A percentile compares a stretch with the other conserved stretches of the same genome.
These are phyloP conservation scores for Vanessa cardui DNA, from an alignment of 2,888 invertebrate species.

Conservation along the genomic window DNA sequence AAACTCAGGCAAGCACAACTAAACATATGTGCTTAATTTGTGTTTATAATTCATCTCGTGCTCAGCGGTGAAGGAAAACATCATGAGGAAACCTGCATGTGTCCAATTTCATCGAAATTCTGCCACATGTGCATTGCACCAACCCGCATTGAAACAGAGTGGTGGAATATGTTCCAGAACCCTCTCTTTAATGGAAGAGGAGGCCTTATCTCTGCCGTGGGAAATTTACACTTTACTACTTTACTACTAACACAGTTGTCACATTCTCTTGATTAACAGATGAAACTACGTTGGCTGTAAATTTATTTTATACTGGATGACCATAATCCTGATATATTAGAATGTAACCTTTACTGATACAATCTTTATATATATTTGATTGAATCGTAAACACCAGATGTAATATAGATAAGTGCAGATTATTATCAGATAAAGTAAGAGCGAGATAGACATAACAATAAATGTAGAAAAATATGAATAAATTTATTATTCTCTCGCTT, in stretches of 20 bases:
- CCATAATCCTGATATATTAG: conserved; percentile 5
- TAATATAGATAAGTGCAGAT: conserved; percentile 7
- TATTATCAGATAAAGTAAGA: neutral
- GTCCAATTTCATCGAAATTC: too few species aligned
- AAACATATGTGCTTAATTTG: too few species aligned
- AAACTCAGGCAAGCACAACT: too few species aligned
- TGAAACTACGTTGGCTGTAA: neutral
- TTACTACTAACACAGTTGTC: neutral
- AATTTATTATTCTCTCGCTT: neutral
- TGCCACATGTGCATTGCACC: too few species aligned
- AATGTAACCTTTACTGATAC: conserved; percentile 1
- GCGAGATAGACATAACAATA: neutral
- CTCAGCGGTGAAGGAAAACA: too few species aligned
- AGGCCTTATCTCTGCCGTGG: too few species aligned
- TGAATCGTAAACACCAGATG: conserved; percentile 12
- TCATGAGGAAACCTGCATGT: too few species aligned
- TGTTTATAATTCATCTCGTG: too few species aligned
- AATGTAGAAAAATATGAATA: neutral
- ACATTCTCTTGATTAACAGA: neutral
- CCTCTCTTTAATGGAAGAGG: too few species aligned
- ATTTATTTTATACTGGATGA: conserved; percentile 11
- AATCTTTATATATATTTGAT: conserved; percentile 1
- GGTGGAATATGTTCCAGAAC: too few species aligned
- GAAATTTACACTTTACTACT: too few species aligned
- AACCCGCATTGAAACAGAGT: too few species aligned